Base-by-base conservation (phyloP, 2,797 vertebrate genomes). In the Morus bassanus region DNA sequence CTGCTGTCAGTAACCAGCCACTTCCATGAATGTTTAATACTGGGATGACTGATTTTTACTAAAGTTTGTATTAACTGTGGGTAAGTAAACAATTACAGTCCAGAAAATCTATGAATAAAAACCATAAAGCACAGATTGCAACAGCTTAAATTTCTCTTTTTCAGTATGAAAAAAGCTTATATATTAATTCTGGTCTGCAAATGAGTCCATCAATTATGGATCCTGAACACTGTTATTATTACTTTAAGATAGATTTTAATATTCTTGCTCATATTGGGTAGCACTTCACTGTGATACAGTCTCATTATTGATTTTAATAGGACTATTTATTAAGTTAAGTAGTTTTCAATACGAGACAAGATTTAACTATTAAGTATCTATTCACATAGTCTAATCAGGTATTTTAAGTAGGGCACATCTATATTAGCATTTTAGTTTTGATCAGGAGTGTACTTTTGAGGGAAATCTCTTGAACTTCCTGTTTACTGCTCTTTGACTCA, bases 231-330 rank as follows among this genome's bases (percentile, higher is more conserved):
- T 77, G 30, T 77, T 87, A 93, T 68, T 89, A 85, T 51, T 57
- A 69, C 59, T 93, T 92, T 64, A 87, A 92, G 75, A 91, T 48
- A 74, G 68, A 83, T 93, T 89, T 88, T 81, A 80, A 72, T 86
- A 28, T 75, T 94, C 60, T 92, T 85, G 73, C 11, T 94, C n/a
- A 78, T 67, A 77, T 7, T 79, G n/a, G 31, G n/a, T 83, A 93
- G 57, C 57, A 85, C 41, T 93, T 85, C 68, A 87, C 45, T 60
- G 28, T 74, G 85, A 93, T 89, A 60, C 61, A 84, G 33, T 74
- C 48, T 89, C 53, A 64, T 89, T 93, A 93, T 59, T 76, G 31
- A 80, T 94, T 76, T 80, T 89, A 94, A 92, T 89, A 60, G n/a
- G 13, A 85, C 74, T 83, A 83, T 89, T 92, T 93, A 87, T 93